These are phyloP conservation scores for Cynopterus brachyotis DNA, from an alignment of 2,113 vertebrate species.

Conservation along the genomic window DNA sequence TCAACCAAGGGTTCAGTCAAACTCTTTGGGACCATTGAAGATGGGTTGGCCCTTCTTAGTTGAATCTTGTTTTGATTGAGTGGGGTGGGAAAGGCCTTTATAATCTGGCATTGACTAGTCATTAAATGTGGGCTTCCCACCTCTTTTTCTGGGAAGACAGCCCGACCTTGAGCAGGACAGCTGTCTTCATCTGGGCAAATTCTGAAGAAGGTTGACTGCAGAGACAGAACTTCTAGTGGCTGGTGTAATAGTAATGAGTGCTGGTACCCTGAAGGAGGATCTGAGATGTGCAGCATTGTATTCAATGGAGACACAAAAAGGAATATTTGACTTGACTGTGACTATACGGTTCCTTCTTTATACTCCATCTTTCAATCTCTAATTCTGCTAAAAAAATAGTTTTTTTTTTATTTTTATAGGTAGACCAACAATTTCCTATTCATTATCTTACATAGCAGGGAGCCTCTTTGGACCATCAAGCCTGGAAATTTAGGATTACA, in stretches of 20 bases:
- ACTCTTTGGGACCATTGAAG: background rate
- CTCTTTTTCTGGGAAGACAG: background rate
- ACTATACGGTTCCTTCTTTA: background rate
- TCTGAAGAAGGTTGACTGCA: background rate
- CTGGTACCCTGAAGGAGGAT: background rate
- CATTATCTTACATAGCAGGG: conserved; percentile 65
- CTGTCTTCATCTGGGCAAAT: background rate
- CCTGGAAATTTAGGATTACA: conserved; percentile 73
- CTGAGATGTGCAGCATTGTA: background rate
- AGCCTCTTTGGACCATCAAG: conserved; percentile 72
- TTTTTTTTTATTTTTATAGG: conserved; percentile 2
- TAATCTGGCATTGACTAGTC: background rate
- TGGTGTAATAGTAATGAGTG: background rate
- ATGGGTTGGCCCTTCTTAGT: background rate
- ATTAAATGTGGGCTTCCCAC: background rate
- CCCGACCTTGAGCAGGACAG: background rate
- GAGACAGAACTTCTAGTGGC: background rate
- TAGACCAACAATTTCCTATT: conserved; percentile 72
- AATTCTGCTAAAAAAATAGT: conserved; percentile 42
- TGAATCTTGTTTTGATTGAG: background rate
- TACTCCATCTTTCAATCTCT: background rate
- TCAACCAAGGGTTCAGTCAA: background rate
- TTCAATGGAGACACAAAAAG: background rate
- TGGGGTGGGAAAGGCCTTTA: background rate
- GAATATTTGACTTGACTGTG: background rate